A percentile compares a stretch with the other conserved stretches of the same genome.
These are phyloP conservation scores for Caradrina kadenii DNA, from an alignment of 2,888 invertebrate species.

Conservation along the genomic window DNA sequence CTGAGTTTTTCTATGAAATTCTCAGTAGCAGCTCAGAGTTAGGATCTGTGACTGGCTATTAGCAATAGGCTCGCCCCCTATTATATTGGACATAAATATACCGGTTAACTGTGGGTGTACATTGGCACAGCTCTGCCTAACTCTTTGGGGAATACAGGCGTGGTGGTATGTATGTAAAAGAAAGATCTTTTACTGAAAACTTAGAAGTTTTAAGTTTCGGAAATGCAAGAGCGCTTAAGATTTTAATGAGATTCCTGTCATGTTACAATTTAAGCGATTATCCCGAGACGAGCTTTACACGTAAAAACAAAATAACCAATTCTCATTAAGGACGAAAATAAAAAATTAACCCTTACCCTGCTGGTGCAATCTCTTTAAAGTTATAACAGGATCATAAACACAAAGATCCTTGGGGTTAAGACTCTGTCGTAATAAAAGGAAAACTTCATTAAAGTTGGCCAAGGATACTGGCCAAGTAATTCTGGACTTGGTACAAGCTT, in stretches of 20 bases:
- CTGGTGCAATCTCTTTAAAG: slow-evolving; percentile 82
- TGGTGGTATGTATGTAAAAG: no score
- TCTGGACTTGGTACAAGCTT: slow-evolving; percentile 70
- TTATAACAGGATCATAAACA: slow-evolving; percentile 87
- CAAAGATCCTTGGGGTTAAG: slow-evolving; percentile 83
- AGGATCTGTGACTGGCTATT: no score
- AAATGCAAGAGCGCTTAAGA: slow-evolving; percentile 11
- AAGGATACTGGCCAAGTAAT: slow-evolving; percentile 81
- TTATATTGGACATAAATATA: no score
- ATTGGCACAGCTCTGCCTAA: no score
- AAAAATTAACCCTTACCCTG: slow-evolving; percentile 69
- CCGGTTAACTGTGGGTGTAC: no score
- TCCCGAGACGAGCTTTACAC: slow-evolving; percentile 27
- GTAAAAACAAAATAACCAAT: slow-evolving; percentile 61
- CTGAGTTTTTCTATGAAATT: no score
- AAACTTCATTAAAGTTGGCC: slow-evolving; percentile 87
- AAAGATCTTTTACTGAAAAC: no score
- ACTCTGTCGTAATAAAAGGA: slow-evolving; percentile 82
- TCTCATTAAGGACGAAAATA: slow-evolving; percentile 67
- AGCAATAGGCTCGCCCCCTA: no score
- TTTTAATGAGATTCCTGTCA: slow-evolving; percentile 18
- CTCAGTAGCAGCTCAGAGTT: no score
- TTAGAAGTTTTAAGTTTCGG: not conserved
- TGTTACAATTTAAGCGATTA: slow-evolving; percentile 23
- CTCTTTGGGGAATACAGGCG: no score